phyloP scores from a whole-genome alignment of 2,888 invertebrate species.

The Rotaria socialis region DNA sequence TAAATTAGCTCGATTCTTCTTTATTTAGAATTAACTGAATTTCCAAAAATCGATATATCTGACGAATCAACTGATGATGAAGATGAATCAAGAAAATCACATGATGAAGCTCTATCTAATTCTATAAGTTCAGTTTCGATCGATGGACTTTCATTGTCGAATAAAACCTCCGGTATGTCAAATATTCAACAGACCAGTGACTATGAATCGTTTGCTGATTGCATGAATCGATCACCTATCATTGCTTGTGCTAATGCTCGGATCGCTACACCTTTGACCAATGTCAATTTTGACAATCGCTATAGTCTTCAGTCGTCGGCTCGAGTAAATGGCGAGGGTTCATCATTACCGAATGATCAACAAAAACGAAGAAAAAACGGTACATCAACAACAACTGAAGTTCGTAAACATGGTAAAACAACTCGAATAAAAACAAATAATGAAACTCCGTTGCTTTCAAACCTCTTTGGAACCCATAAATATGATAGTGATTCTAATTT shows the following conservation, averaged over 20 bases:
- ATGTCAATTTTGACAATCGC: neutral
- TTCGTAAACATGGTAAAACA: neutral
- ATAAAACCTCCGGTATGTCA: neutral
- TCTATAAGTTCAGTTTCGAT: neutral
- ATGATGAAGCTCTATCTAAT: neutral
- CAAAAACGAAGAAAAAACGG: neutral
- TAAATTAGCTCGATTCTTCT: neutral
- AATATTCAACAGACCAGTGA: neutral
- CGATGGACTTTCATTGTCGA: neutral
- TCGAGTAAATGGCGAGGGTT: neutral
- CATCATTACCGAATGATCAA: neutral
- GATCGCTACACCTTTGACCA: neutral
- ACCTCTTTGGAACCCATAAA: neutral
- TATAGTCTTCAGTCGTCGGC: neutral
- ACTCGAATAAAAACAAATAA: neutral
- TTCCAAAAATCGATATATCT: conserved; percentile 30
- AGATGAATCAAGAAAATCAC: neutral
- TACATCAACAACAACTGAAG: neutral
- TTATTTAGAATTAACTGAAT: conserved; percentile 30
- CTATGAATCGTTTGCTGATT: conserved; percentile 34
- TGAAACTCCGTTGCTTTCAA: neutral
- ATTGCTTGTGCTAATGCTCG: neutral
- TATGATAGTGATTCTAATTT: neutral
- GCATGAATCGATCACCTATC: neutral
- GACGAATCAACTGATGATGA: neutral